Evolutionary conservation across 2,113 vertebrate species (phyloP).

Genomic region (Alethe diademata): DNA sequence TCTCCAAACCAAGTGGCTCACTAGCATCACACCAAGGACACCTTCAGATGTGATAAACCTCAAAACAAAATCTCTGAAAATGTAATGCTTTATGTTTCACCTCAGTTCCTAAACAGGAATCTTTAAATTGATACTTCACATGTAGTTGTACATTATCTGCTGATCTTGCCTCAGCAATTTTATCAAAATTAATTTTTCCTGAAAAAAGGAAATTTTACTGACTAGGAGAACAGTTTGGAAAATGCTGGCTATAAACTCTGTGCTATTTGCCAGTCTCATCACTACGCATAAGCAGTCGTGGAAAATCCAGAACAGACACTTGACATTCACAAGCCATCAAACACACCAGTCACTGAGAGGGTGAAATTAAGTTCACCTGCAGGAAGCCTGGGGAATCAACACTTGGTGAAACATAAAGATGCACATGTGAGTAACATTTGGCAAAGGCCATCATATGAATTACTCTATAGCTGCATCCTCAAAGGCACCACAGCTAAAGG

Average conservation of each 20-base stretch:
- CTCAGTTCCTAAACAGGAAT: background rate
- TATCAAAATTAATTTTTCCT: background rate
- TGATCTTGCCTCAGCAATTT: background rate
- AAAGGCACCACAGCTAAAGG: background rate
- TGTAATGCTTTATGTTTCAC: background rate
- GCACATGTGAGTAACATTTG: background rate
- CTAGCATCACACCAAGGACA: background rate
- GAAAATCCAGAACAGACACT: background rate
- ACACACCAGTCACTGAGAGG: background rate
- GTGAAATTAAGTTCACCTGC: background rate
- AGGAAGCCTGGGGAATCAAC: background rate
- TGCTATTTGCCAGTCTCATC: background rate
- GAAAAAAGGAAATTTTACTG: background rate
- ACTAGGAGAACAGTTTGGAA: background rate
- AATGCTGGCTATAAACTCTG: background rate
- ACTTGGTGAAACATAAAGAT: background rate
- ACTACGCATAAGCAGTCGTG: background rate
- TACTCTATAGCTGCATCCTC: background rate
- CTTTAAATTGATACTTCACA: background rate
- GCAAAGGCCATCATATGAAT: background rate
- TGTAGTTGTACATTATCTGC: background rate
- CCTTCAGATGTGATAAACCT: background rate
- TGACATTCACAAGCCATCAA: background rate
- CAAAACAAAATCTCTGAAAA: background rate
- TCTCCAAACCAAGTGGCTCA: background rate